Evolutionary conservation across 1,140 invertebrate species (phyloP), one percentile per base, ranked within the genome.

Genomic region (Drosophila auraria): DNA sequence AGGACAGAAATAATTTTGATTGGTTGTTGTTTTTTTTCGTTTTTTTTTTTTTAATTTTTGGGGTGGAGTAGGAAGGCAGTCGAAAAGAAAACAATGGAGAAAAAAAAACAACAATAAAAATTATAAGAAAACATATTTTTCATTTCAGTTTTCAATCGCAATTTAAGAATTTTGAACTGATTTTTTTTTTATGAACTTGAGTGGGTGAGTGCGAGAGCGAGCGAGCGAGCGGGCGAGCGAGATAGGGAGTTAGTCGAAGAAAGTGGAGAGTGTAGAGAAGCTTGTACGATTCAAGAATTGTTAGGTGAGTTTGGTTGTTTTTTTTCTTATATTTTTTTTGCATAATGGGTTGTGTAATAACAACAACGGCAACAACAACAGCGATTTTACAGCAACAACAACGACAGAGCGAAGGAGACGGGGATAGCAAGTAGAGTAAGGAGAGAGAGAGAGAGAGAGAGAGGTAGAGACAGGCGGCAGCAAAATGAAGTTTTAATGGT

Each of bases 91-190:
- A 86, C 58, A 63, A 82, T 73, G 49, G 54, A 90, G 54, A 90
- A 90, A 84, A 90, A 84, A 83, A 84, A 82, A 91, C 72, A 90
- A 90, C 79, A 90, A 86, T 91, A 86, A 80, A 89, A 89, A 89
- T 86, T 90, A 89, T 76, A 80, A 82, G 65, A 69, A 78, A 79
- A 80, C 56, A 71, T 61, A 74, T 81, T 83, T 70, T 82, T 50
- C 36, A 50, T 51, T 71, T 71, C 30, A 27, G 33, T 53, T 70
- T 70, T 70, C 25, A 25, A 47, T 54, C 30, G 68, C 25, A 69
- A 64, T 62, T 64, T 64, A 20, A 27, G 25, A 82, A 42, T 53
- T 68, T 63, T 63, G 49, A 49, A 60, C 63, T 68, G 40, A 51
- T 23, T 78, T 66, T 61, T 53, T 58, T 69, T 49, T 62, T 73